These are phyloP conservation scores for Cirrhinus molitorella DNA, from an alignment of 2,797 vertebrate genomes.

Conservation along the genomic window DNA sequence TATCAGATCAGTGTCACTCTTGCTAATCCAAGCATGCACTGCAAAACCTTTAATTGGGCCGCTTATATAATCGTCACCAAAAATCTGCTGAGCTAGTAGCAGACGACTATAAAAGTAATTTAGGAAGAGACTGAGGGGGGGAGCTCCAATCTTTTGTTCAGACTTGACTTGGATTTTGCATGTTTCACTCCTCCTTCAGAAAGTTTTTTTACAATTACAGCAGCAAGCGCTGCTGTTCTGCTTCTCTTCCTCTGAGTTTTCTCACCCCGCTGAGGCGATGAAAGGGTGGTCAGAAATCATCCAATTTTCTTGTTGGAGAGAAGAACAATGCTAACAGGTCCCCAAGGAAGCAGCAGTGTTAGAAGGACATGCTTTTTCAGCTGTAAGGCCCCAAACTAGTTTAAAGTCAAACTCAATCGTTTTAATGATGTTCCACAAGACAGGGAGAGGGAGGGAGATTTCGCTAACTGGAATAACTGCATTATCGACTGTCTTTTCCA, in stretches of 20 bases:
- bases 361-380: conserved; percentile 71
- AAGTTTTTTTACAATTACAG: conserved; percentile 49
- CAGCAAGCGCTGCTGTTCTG: conserved; percentile 21
- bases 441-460: conserved; percentile 50
- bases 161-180: conserved; percentile 6
- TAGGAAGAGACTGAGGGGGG: background rate
- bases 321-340: conserved; percentile 74
- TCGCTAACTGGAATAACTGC: conserved; percentile 69
- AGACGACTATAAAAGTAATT: conserved; percentile 11
- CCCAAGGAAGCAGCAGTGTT: conserved; percentile 69
- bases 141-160: conserved; percentile 16
- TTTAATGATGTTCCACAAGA: conserved; percentile 72
- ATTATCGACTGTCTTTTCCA: conserved; percentile 71
- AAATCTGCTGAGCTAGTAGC: conserved; percentile 32
- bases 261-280: conserved; percentile 52
- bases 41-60: conserved; percentile 29
- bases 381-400: conserved; percentile 65
- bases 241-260: conserved; percentile 46
- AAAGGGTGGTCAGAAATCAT: conserved; percentile 72
- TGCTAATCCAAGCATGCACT: conserved; percentile 26
- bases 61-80: conserved; percentile 16
- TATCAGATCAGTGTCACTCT: conserved; percentile 35
- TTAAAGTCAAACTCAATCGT: conserved; percentile 72
- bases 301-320: conserved; percentile 72
- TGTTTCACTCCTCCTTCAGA: background rate